Base-by-base conservation (phyloP, 2,797 vertebrate genomes). In the Pterois miles region DNA sequence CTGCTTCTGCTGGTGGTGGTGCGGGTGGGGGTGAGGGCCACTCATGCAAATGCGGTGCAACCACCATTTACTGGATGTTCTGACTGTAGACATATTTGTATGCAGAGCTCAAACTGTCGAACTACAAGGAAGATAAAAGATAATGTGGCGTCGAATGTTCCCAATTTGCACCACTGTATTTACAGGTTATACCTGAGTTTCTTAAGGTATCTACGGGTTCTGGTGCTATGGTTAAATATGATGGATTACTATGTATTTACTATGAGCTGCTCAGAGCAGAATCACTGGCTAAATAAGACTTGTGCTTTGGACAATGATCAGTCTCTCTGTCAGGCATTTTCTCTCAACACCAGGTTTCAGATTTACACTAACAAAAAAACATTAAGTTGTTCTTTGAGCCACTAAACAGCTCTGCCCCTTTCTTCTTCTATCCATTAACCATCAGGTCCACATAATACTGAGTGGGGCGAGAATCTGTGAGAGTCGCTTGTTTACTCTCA, bases 11-110 rank as follows among this genome's bases (percentile, higher is more conserved):
- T 86, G 71, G 56, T 86, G 64, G 84, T 82, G 83, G 68, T 85
- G 85, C 43, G 18, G 83, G 85, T 81, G 86, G 87, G 83, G 86
- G 83, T 74, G 85, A 85, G 86, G 84, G 83, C 85, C 76, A 80
- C 82, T 90, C 87, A 94, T 94, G 93, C 88, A 92, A 93, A 94
- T 94, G 75, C 53, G 20, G 71, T 64, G 77, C 78, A 92, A 89
- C 76, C 74, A 90, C 59, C 74, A 85, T 87, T 89, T 82, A 91
- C 82, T 82, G 73, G 71, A 84, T 85, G 29, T 62, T 86, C 80
- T 80, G 73, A 81, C 84, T 78, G 66, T n/a, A 67, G 86, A 82
- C 57, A 23, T 62, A 62, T 81, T 64, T 82, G 58, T 83, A 81
- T 71, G 73, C 74, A 77, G 25, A 78, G 54, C 80, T 77, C 60